A percentile compares a stretch with the other conserved stretches of the same genome.
Evolutionary conservation across 2,797 vertebrate genomes (phyloP).

Genomic region (Limnodromus scolopaceus): DNA sequence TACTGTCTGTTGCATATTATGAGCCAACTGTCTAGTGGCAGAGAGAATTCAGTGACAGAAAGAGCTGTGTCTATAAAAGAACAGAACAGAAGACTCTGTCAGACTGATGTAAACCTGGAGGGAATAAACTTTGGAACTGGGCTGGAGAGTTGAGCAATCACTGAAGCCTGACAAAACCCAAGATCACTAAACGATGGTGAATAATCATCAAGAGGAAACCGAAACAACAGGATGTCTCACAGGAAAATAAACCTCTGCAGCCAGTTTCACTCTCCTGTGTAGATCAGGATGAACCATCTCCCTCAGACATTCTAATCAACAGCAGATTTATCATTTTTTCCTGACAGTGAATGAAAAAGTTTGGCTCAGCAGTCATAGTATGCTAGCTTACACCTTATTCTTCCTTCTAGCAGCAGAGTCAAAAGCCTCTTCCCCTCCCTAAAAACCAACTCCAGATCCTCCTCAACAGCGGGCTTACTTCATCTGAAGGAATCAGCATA

Average conservation of each 20-base stretch:
- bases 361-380: neutral
- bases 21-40: neutral
- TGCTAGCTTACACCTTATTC: neutral
- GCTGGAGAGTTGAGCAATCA: neutral
- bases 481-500: neutral
- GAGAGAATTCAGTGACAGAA: neutral
- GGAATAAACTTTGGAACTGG: slow-evolving; percentile 28
- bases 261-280: neutral
- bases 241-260: slow-evolving; percentile 4
- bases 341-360: neutral
- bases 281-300: neutral
- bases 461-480: neutral
- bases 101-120: neutral
- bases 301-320: neutral
- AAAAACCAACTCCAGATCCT: neutral
- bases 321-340: neutral
- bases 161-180: neutral
- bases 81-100: neutral
- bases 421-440: neutral
- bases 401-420: neutral
- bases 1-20: neutral
- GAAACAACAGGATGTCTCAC: neutral
- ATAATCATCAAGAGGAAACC: neutral
- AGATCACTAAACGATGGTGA: neutral
- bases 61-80: neutral